A percentile compares a stretch with the other conserved stretches of the same genome.
These are phyloP conservation scores for Condylostylus longicornis DNA, from an alignment of 1,140 invertebrate species.

Conservation along the genomic window DNA sequence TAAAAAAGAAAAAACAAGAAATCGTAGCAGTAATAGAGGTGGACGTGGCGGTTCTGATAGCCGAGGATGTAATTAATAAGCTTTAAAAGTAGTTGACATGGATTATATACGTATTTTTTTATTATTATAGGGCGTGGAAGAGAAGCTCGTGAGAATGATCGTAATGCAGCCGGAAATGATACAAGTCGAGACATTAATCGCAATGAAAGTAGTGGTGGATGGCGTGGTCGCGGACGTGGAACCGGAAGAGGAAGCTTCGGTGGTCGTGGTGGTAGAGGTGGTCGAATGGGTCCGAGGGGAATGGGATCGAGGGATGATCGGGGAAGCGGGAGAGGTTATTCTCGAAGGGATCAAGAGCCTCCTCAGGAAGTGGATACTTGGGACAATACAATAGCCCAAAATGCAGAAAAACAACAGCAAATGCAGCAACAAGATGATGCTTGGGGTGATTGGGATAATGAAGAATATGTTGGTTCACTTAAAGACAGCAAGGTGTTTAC, in stretches of 20 bases:
- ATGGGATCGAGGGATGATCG: constrained; percentile 33
- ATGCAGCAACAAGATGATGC: constrained; percentile 26
- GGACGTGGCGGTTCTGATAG: constrained; percentile 34
- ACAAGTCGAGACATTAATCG: constrained; percentile 22
- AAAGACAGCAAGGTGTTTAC: constrained; percentile 92
- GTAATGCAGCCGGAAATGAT: constrained; percentile 37
- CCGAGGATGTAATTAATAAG: constrained; percentile 31
- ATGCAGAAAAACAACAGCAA: constrained; percentile 23
- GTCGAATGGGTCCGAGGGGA: constrained; percentile 35
- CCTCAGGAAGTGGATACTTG: constrained; percentile 36
- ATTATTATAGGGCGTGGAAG: constrained; percentile 25
- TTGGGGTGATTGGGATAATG: constrained; percentile 75
- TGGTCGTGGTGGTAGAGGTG: constrained; percentile 41
- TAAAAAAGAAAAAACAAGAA: constrained; percentile 32
- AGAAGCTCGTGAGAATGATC: constrained; percentile 31
- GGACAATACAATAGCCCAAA: constrained; percentile 32
- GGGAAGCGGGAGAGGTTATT: constrained; percentile 28
- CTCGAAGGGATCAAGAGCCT: constrained; percentile 24
- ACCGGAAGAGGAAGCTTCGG: constrained; percentile 36
- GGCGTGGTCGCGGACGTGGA: constrained; percentile 35
- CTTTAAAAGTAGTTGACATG: not conserved
- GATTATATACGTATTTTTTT: not conserved
- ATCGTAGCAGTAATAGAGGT: constrained; percentile 32
- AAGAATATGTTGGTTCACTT: constrained; percentile 83
- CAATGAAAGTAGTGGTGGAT: constrained; percentile 23